Evolutionary conservation across 2,888 invertebrate genomes (phyloP), one percentile per base, ranked within the genome.

Genomic region (Ferdinandea cuprea): DNA sequence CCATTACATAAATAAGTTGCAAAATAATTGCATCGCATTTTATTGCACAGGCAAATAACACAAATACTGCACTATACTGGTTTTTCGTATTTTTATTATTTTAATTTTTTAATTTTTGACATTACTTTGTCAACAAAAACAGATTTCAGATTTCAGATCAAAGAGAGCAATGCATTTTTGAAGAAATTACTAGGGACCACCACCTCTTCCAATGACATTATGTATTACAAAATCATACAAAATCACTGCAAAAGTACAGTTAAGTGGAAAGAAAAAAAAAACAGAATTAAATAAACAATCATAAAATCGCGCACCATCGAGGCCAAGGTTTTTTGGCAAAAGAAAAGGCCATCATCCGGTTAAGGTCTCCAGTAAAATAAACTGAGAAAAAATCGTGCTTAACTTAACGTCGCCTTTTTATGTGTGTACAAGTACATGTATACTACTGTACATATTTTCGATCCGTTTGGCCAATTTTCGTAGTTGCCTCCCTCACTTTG

Each of bases 321-420:
- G 80, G 80, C 80, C 80, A 80, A 80, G 80, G 80, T 69, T 80
- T 78, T 32, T 42, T 32, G 68, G 74, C 56, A 69, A 65, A 54
- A 63, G 48, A 74, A 80, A 76, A 76, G 76, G 63, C 80, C 80
- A 76, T 76, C 69, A 63, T 63, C 69, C 76, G 80, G 69, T 69
- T 76, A 76, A 74, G 80, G 80, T 76, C 68, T 68, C 54, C 15
- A 7, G 28, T 11, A 19, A 25, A 50, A 44, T 1, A 42, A 68
- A 25, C 11, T n/a, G n/a, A n/a, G 9, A 25, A 58, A 52, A n/a
- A 50, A 69, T 32, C 42, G 40, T 72, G 58, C 58, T 52, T 52
- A 59, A 59, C 25, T 35, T 63, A 59, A 72, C 54, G n/a, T 73
- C 61, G n/a, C 61, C 65, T 46, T 69, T n/a, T n/a, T n/a, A n/a